phyloP scores from a whole-genome alignment of 1,140 invertebrate species.

The Maniola jurtina region DNA sequence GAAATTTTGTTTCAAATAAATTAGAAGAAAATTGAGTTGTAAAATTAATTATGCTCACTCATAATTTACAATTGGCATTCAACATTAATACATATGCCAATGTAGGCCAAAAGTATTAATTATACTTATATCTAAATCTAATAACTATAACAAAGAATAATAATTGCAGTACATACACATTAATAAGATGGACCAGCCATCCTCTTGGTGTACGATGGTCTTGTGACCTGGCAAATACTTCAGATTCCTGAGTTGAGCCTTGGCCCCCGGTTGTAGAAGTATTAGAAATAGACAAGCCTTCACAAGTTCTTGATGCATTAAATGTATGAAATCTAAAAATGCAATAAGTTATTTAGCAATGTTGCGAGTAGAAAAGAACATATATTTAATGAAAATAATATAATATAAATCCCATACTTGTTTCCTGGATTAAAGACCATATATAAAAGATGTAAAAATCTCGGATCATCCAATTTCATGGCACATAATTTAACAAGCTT shows the following conservation, averaged over 20 bases:
- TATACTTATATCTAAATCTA: no score
- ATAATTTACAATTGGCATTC: no score
- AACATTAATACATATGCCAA: no score
- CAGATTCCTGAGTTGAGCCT: constrained; percentile 67
- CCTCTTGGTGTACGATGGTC: constrained; percentile 89
- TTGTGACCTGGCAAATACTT: constrained; percentile 89
- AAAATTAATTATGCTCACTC: no score
- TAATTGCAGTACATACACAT: constrained; percentile 80
- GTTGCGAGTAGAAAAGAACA: neutral
- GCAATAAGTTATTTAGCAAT: neutral
- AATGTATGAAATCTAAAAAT: constrained; percentile 93
- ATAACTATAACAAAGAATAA: no score
- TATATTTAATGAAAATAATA: neutral
- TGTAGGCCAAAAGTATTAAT: no score
- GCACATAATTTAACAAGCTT: constrained; percentile 95
- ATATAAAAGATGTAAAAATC: constrained; percentile 93
- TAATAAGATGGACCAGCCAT: constrained; percentile 97
- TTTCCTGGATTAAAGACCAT: constrained; percentile 96
- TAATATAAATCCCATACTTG: constrained; percentile 82
- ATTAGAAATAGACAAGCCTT: constrained; percentile 83
- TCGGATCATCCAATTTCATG: constrained; percentile 95
- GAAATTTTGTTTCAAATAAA: constrained; percentile 35
- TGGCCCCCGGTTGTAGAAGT: constrained; percentile 43
- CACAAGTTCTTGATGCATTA: constrained; percentile 90
- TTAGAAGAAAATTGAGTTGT: no score